Evolutionary conservation across 2,113 vertebrate genomes (phyloP).

Genomic region (Cyanistes caeruleus): DNA sequence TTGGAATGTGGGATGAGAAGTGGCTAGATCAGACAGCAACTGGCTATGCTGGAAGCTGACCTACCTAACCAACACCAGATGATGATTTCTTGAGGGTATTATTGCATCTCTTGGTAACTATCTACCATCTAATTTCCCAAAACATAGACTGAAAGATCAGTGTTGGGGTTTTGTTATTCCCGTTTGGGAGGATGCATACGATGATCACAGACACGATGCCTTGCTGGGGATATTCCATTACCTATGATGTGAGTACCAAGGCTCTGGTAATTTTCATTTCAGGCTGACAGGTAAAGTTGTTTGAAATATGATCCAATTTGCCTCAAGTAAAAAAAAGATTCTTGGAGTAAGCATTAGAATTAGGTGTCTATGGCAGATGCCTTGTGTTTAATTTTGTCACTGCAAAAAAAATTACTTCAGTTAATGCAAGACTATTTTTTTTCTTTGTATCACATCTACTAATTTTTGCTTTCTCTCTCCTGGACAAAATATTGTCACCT

Average conservation of each 20-base stretch:
- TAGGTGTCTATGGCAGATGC: not conserved
- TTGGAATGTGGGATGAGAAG: slow-evolving; percentile 45
- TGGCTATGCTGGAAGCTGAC: not conserved
- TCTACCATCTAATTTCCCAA: not conserved
- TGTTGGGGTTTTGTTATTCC: fast-evolving
- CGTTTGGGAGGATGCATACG: not conserved
- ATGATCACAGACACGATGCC: not conserved
- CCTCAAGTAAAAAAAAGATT: not conserved
- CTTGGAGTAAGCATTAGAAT: not conserved
- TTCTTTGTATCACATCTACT: not conserved
- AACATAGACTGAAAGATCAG: not conserved
- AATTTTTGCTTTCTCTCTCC: not conserved
- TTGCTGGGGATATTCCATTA: not conserved
- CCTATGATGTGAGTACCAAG: not conserved
- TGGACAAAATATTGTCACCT: not conserved
- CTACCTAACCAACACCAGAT: slow-evolving; percentile 1
- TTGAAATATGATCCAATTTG: not conserved
- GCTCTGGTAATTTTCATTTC: not conserved
- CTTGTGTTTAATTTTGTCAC: not conserved
- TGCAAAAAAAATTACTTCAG: not conserved
- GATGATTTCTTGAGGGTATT: not conserved
- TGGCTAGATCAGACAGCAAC: not conserved
- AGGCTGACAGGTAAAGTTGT: not conserved
- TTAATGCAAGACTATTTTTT: not conserved
- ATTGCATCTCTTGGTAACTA: not conserved